Percentiles rank a stretch among this genome's conserved stretches.
These are phyloP conservation scores for Halichoerus grypus DNA, from an alignment of 2,113 vertebrate genomes.

Conservation along the genomic window DNA sequence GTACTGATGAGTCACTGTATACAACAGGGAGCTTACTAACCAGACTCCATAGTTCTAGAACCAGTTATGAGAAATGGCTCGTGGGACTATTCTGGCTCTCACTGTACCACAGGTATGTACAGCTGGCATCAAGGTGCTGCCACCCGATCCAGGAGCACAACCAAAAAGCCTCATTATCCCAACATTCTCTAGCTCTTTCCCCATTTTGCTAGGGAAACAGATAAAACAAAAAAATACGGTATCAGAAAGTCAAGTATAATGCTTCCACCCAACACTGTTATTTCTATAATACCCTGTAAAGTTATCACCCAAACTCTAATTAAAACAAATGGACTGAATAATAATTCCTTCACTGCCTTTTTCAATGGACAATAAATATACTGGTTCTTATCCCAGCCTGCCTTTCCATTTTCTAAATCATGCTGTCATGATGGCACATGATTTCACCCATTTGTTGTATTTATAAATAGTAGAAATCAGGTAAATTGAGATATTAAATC, in stretches of 20 bases:
- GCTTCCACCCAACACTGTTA: neutral
- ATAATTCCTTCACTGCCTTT: neutral
- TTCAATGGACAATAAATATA: neutral
- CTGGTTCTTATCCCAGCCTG: neutral
- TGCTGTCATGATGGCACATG: neutral
- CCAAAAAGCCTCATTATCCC: neutral
- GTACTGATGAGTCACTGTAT: neutral
- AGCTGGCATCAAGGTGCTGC: neutral
- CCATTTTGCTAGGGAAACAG: neutral
- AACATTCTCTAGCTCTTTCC: neutral
- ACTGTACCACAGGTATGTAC: neutral
- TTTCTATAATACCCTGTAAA: neutral
- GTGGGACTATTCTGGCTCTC: neutral
- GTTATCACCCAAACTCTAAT: neutral
- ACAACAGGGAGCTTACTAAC: neutral
- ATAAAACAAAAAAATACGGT: neutral
- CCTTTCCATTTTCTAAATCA: constrained; percentile 30
- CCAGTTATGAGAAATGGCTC: neutral
- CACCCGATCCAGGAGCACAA: neutral
- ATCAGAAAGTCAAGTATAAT: neutral
- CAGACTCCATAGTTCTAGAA: neutral
- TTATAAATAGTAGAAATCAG: constrained; percentile 21
- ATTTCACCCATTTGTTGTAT: neutral
- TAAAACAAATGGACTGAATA: constrained; percentile 6
- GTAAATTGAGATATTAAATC: neutral